These are phyloP conservation scores for Melinopterus prodromus DNA, from an alignment of 2,888 invertebrate genomes.

Conservation along the genomic window DNA sequence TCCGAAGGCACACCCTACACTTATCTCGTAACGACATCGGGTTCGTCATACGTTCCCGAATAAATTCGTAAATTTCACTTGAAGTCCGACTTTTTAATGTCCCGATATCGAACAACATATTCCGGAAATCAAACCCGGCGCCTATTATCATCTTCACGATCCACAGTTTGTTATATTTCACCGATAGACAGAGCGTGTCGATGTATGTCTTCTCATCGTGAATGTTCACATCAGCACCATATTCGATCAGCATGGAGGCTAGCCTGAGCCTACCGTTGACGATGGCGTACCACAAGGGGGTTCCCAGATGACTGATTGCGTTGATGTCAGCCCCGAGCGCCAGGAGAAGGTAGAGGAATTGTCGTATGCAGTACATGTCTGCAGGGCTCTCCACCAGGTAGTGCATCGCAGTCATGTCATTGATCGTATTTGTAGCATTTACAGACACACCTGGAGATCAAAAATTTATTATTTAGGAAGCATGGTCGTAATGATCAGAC, in stretches of 20 bases:
- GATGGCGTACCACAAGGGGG: slow-evolving; percentile 60
- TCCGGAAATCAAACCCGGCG: slow-evolving; percentile 57
- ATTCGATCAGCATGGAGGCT: slow-evolving; percentile 66
- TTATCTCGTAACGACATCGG: slow-evolving; percentile 66
- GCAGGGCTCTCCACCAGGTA: slow-evolving; percentile 68
- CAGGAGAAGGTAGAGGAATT: slow-evolving; percentile 61
- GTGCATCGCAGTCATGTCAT: slow-evolving; percentile 65
- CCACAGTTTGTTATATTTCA: slow-evolving; percentile 57
- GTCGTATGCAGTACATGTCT: slow-evolving; percentile 63
- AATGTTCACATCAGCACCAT: slow-evolving; percentile 71
- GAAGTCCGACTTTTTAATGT: slow-evolving; percentile 51
- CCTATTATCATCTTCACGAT: slow-evolving; percentile 58
- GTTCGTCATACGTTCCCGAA: slow-evolving; percentile 53
- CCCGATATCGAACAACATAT: slow-evolving; percentile 56
- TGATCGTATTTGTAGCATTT: slow-evolving; percentile 55
- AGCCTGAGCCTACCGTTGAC: slow-evolving; percentile 60
- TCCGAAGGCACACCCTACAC: slow-evolving; percentile 67
- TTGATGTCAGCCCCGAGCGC: slow-evolving; percentile 55
- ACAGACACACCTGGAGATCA: slow-evolving; percentile 52
- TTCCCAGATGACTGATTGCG: slow-evolving; percentile 56
- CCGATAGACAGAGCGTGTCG: slow-evolving; percentile 66
- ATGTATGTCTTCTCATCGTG: slow-evolving; percentile 66
- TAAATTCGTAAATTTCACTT: slow-evolving; percentile 55
- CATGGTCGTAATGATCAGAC: background rate
- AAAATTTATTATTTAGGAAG: background rate